Conservation (phyloP, 2,113 vertebrate genomes). For the Archocentrus centrarchus region DNA sequence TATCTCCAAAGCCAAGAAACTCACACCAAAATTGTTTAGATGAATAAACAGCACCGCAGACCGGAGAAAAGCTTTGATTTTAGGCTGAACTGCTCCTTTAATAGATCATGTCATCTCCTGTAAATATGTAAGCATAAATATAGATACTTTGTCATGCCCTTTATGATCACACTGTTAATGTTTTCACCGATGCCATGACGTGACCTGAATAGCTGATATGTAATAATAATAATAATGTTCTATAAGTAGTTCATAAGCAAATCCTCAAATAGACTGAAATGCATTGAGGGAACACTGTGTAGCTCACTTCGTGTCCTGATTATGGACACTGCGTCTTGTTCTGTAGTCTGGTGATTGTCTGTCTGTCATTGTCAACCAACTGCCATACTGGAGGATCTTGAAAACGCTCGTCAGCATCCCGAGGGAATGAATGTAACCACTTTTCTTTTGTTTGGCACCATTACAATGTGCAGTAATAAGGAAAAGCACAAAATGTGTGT, state of each 20-base stretch:
- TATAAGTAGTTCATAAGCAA: slow-evolving; percentile 57
- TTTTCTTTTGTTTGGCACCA: slow-evolving; percentile 34
- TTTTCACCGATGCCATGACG: slow-evolving; percentile 38
- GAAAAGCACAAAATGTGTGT: slow-evolving; percentile 70
- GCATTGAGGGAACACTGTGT: slow-evolving; percentile 48
- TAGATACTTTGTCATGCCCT: slow-evolving; percentile 39
- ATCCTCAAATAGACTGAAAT: slow-evolving; percentile 57
- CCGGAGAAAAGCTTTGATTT: fast-evolving
- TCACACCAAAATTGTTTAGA: not conserved
- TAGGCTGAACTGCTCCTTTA: not conserved
- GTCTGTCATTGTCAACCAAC: slow-evolving; percentile 54
- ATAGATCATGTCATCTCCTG: slow-evolving; percentile 20
- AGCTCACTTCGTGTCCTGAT: slow-evolving; percentile 27
- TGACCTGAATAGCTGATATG: slow-evolving; percentile 35
- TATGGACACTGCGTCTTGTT: slow-evolving; percentile 25
- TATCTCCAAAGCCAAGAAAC: not conserved
- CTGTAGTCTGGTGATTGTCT: slow-evolving; percentile 49
- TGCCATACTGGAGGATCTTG: slow-evolving; percentile 67
- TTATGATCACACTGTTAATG: slow-evolving; percentile 51
- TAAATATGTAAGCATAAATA: slow-evolving; percentile 64
- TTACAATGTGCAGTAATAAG: slow-evolving; percentile 68
- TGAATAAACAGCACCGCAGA: not conserved
- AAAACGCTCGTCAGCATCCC: slow-evolving; percentile 55
- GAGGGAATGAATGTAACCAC: slow-evolving; percentile 50
- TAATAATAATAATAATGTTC: slow-evolving; percentile 28